Percentiles rank a stretch among this genome's conserved stretches.
phyloP scores from a whole-genome alignment of 2,113 vertebrate genomes.

The Dryoscopus gambensis region DNA sequence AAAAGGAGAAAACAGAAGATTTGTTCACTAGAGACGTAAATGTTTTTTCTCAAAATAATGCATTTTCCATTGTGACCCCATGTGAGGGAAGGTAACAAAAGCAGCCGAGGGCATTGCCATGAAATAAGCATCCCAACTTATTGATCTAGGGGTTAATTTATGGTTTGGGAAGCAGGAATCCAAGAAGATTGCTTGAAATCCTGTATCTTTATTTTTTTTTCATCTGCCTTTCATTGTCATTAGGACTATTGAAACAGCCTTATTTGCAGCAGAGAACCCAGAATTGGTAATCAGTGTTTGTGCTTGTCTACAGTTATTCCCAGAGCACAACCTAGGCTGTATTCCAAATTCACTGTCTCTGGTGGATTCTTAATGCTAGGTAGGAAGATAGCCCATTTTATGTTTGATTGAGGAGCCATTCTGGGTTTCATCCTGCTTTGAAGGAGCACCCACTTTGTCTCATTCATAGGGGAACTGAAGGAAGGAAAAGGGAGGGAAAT shows the following conservation, averaged over 20 bases:
- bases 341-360: not conserved
- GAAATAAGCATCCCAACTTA: conserved; percentile 15
- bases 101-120: not conserved
- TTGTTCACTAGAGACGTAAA: not conserved
- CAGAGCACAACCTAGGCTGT: not conserved
- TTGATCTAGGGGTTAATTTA: conserved; percentile 57
- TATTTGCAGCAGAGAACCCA: not conserved
- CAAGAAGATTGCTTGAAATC: conserved; percentile 22
- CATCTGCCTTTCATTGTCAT: conserved; percentile 8
- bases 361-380: not conserved
- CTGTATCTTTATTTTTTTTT: conserved; percentile 11
- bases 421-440: not conserved
- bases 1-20: not conserved
- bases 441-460: not conserved
- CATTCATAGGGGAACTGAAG: not conserved
- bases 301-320: not conserved
- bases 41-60: conserved; percentile 43
- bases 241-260: conserved; percentile 14
- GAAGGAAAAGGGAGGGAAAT: not conserved
- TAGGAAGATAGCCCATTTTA: not conserved
- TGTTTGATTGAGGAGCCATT: not conserved
- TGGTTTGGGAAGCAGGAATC: conserved; percentile 22
- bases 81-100: conserved; percentile 1
- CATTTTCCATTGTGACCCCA: not conserved
- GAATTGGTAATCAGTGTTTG: not conserved